phyloP scores from a whole-genome alignment of 1,140 invertebrate species.

The Brachionus sp. region DNA sequence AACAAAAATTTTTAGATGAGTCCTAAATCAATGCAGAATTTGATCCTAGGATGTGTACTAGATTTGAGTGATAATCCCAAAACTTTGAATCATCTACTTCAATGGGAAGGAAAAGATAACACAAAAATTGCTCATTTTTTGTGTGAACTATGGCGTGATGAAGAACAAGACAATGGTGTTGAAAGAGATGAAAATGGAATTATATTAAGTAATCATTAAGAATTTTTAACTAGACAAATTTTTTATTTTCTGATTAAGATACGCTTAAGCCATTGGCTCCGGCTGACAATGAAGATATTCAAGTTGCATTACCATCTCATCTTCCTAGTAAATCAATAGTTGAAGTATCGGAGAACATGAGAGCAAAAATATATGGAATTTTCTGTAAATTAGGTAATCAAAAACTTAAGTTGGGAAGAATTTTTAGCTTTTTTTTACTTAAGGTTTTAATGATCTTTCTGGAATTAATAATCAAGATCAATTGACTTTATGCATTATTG shows the following conservation, averaged over 20 bases:
- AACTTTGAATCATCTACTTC: slow-evolving; percentile 54
- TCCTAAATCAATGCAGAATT: slow-evolving; percentile 57
- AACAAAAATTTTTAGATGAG: slow-evolving; percentile 49
- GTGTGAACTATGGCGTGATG: slow-evolving; percentile 58
- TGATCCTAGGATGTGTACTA: slow-evolving; percentile 57
- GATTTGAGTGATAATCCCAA: slow-evolving; percentile 59
- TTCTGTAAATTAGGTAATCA: slow-evolving; percentile 54
- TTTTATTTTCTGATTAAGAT: not conserved
- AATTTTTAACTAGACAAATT: not conserved
- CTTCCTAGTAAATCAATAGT: slow-evolving; percentile 47
- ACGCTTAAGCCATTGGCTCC: not conserved
- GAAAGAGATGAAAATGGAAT: slow-evolving; percentile 53
- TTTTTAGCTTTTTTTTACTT: not conserved
- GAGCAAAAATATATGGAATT: slow-evolving; percentile 59
- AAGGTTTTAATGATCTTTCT: slow-evolving; percentile 56
- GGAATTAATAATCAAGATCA: slow-evolving; percentile 57
- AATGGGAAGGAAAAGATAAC: slow-evolving; percentile 55
- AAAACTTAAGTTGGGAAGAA: not conserved
- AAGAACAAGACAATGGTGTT: slow-evolving; percentile 56
- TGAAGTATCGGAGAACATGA: slow-evolving; percentile 59
- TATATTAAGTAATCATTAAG: slow-evolving; percentile 50
- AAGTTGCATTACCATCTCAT: slow-evolving; percentile 7
- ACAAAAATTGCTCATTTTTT: slow-evolving; percentile 56
- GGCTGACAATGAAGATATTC: slow-evolving; percentile 5
- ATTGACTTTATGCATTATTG: slow-evolving; percentile 58